These are phyloP conservation scores for Pachyuromys duprasi DNA, from an alignment of 2,797 vertebrate species.

Conservation along the genomic window DNA sequence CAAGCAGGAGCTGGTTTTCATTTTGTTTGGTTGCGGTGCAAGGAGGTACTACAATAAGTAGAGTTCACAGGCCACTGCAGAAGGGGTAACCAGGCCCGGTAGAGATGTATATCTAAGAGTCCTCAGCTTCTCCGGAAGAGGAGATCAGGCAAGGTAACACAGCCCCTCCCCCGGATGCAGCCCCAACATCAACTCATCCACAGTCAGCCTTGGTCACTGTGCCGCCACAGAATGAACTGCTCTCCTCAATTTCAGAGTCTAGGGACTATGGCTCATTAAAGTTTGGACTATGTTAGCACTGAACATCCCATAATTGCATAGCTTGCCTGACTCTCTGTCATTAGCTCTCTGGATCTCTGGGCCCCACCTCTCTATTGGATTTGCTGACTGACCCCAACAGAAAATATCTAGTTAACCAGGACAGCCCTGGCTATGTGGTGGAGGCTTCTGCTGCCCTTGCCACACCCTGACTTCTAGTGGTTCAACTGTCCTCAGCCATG, in stretches of 20 bases:
- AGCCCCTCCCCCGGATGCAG: background rate
- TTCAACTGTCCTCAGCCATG: background rate
- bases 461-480: background rate
- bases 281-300: constrained; percentile 72
- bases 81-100: background rate
- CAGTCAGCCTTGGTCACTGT: constrained; percentile 45
- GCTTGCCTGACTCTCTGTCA: constrained; percentile 75
- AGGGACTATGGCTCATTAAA: constrained; percentile 72
- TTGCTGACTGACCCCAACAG: constrained; percentile 78
- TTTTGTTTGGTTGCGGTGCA: background rate
- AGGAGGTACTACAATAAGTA: background rate
- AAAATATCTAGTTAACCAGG: constrained; percentile 46
- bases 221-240: constrained; percentile 73
- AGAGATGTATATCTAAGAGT: background rate
- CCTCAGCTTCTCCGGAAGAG: background rate
- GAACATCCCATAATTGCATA: constrained; percentile 82
- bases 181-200: background rate
- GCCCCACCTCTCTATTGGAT: constrained; percentile 81
- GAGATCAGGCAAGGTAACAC: background rate
- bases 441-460: background rate
- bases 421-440: background rate
- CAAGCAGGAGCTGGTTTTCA: background rate
- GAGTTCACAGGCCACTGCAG: background rate
- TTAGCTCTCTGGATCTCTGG: constrained; percentile 70
- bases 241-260: constrained; percentile 80